These are phyloP conservation scores for Asteroscopus sphinx DNA, from an alignment of 2,888 invertebrate species.

Conservation along the genomic window DNA sequence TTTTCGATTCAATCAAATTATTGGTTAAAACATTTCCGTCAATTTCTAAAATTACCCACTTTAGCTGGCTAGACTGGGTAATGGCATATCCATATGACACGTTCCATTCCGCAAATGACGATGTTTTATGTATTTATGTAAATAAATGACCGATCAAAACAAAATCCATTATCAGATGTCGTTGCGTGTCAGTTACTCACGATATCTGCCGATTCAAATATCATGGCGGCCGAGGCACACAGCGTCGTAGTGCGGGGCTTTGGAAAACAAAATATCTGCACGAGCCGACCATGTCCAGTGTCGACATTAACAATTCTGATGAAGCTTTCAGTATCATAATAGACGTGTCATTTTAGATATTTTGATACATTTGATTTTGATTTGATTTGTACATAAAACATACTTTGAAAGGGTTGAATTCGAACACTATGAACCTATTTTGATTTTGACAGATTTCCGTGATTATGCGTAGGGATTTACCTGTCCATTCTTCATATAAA, in stretches of 20 bases:
- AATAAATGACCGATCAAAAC: conserved; percentile 61
- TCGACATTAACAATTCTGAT: conserved; percentile 78
- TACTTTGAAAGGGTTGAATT: conserved; percentile 43
- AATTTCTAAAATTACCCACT: conserved; percentile 45
- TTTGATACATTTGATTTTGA: no score
- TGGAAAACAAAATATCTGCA: conserved; percentile 58
- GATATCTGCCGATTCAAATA: conserved; percentile 21
- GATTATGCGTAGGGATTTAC: conserved; percentile 25
- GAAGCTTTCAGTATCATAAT: conserved; percentile 50
- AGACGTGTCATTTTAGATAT: conserved; percentile 55
- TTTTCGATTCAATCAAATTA: conserved; percentile 18
- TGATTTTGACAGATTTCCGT: conserved; percentile 24
- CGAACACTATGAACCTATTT: conserved; percentile 27
- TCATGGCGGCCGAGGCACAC: conserved; percentile 7
- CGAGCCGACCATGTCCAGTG: conserved; percentile 60
- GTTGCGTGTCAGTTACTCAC: conserved; percentile 56
- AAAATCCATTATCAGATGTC: conserved; percentile 67
- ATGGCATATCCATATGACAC: conserved; percentile 34
- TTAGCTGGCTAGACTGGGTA: conserved; percentile 30
- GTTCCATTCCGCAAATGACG: conserved; percentile 34
- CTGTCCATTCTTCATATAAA: conserved; percentile 8
- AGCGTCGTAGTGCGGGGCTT: conserved; percentile 19
- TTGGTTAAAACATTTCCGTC: conserved; percentile 40
- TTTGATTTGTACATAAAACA: conserved; percentile 67
- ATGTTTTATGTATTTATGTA: conserved; percentile 64